Evolutionary conservation across 2,888 invertebrate species (phyloP).

Genomic region (Leptopilina drosophilae): DNA sequence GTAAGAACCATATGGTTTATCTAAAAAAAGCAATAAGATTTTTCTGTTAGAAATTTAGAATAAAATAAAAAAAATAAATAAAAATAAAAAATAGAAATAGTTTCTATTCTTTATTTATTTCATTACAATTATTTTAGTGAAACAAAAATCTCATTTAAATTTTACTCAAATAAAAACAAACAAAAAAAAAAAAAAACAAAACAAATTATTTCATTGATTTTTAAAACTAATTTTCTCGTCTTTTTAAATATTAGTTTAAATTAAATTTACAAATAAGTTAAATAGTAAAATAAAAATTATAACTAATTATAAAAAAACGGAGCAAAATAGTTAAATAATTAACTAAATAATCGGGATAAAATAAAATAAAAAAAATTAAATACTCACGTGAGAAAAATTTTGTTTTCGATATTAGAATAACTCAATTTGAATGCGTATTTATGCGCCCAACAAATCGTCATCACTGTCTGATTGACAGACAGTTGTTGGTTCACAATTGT

Average conservation of each 20-base stretch:
- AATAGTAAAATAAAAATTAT: too few species aligned
- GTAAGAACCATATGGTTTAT: slow-evolving; percentile 1
- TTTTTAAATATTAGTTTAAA: too few species aligned
- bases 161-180: too few species aligned
- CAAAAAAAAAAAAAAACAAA: too few species aligned
- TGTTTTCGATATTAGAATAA: neutral
- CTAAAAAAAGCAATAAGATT: neutral
- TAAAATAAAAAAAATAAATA: neutral
- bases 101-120: neutral
- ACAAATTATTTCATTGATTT: too few species aligned
- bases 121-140: neutral
- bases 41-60: neutral
- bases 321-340: too few species aligned
- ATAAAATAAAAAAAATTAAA: neutral
- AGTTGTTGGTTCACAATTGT: slow-evolving; percentile 62
- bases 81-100: too few species aligned
- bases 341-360: too few species aligned
- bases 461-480: slow-evolving; percentile 69
- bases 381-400: slow-evolving; percentile 23
- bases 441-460: slow-evolving; percentile 66
- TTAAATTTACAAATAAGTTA: too few species aligned
- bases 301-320: too few species aligned
- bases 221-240: too few species aligned
- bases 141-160: too few species aligned
- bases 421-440: slow-evolving; percentile 44